Evolutionary conservation across 1,140 invertebrate species (phyloP).

Genomic region (Aphis craccivora): DNA sequence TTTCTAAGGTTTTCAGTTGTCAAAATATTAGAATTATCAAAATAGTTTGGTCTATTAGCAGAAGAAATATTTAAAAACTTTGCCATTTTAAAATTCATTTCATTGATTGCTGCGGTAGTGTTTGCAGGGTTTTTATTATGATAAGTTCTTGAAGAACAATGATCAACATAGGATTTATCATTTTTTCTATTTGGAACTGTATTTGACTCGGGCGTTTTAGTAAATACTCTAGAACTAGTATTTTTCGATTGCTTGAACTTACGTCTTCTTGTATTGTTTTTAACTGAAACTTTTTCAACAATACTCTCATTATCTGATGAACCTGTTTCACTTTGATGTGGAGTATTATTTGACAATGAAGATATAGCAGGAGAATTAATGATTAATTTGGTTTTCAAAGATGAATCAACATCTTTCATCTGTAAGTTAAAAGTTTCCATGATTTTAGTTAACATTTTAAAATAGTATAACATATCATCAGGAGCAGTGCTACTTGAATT

Average conservation of each 20-base stretch:
- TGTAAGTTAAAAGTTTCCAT: constrained; percentile 22
- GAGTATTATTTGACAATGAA: neutral
- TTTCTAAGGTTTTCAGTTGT: neutral
- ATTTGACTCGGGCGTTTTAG: neutral
- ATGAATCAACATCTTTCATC: constrained; percentile 37
- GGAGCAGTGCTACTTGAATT: neutral
- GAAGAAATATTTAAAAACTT: constrained; percentile 20
- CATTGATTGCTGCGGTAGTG: neutral
- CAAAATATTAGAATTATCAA: neutral
- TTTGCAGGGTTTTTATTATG: neutral
- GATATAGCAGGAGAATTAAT: neutral
- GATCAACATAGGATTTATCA: too few species aligned
- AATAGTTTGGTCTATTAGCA: neutral
- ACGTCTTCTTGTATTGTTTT: neutral
- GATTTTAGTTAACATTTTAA: constrained; percentile 32
- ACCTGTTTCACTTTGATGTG: neutral
- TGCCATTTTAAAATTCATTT: constrained; percentile 13
- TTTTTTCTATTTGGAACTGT: neutral
- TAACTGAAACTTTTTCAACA: neutral
- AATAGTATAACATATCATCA: constrained; percentile 34
- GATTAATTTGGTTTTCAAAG: neutral
- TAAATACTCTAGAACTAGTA: neutral
- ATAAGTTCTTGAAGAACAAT: neutral
- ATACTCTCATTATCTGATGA: neutral
- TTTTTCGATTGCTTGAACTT: neutral